Evolutionary conservation across 2,888 invertebrate genomes (phyloP), one percentile per base, ranked within the genome.

Genomic region (Helicoverpa assulta): DNA sequence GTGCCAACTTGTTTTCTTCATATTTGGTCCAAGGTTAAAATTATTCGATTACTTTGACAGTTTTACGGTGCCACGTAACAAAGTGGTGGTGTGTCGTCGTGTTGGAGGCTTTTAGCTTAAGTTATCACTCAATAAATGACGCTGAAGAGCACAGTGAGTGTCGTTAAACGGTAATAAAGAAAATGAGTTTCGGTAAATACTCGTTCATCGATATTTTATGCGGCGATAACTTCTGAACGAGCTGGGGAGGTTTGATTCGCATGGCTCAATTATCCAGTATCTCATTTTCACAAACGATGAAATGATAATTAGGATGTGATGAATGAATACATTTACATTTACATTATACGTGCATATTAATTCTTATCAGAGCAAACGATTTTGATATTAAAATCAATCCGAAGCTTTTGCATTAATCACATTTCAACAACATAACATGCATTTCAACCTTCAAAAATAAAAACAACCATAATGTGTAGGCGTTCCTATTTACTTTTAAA

Each of bases 1-100:
- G 57, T 67, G 73, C 3, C 40, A 73, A 79, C 76, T 72, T 64
- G 77, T 79, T 82, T 76, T 73, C 68, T 71, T 61, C 57, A 75
- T 58, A 82, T 76, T 65, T 64, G 63, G 83, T 61, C 51, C 82
- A 83, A 81, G 82, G 82, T 77, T 59, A 75, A 52, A 54, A 70
- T 73, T 60, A 69, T 58, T 65, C 54, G 47, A 67, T 77, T 68
- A 61, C 29, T 70, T 71, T 76, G 74, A 71, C 74, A 66, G 69
- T 73, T 82, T 69, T 81, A 80, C 52, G 59, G 58, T 81, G 69
- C 68, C 68, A 58, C 19, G 63, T 70, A 72, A 66, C 33, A 14
- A 51, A 77, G 73, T 56, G 57, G 66, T 64, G 68, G 37, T 47
- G 16, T 51, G 57, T 67, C 60, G 58, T 61, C 43, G 50, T 26